These are phyloP conservation scores for Sarcophaga variegata DNA, from an alignment of 2,888 invertebrate genomes.

Conservation along the genomic window DNA sequence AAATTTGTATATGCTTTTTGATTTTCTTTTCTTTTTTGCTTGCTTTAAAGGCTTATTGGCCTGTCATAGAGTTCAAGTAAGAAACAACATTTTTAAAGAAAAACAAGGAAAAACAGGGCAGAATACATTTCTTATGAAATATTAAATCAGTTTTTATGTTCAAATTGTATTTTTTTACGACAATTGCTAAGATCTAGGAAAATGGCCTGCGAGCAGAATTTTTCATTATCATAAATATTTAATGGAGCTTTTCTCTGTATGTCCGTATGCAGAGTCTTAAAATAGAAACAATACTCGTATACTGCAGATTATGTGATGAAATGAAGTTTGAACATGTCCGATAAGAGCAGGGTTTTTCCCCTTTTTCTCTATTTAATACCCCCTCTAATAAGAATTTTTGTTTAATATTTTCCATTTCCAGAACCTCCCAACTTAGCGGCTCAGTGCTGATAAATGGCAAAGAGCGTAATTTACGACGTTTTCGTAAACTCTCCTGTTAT, in stretches of 20 bases:
- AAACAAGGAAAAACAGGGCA: neutral
- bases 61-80: neutral
- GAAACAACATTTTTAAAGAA: neutral
- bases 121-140: slow-evolving; percentile 19
- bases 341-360: neutral
- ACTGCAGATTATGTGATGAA: neutral
- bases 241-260: neutral
- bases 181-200: neutral
- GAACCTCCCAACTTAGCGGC: slow-evolving; percentile 92
- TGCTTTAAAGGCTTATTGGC: slow-evolving; percentile 13
- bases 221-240: slow-evolving; percentile 10
- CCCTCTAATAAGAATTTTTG: neutral
- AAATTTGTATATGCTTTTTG: no score
- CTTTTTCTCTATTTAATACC: neutral
- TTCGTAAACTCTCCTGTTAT: slow-evolving; percentile 96
- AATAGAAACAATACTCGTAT: no score
- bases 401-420: slow-evolving; percentile 79
- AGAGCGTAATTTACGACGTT: slow-evolving; percentile 91
- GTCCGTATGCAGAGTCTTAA: neutral
- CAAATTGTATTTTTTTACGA: slow-evolving; percentile 2
- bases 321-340: neutral
- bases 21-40: neutral
- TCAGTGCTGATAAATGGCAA: slow-evolving; percentile 94
- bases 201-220: neutral
- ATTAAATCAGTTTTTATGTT: slow-evolving; percentile 8